A percentile compares a stretch with the other conserved stretches of the same genome.
Evolutionary conservation across 2,797 vertebrate genomes (phyloP).

Genomic region (Lateolabrax maculatus): DNA sequence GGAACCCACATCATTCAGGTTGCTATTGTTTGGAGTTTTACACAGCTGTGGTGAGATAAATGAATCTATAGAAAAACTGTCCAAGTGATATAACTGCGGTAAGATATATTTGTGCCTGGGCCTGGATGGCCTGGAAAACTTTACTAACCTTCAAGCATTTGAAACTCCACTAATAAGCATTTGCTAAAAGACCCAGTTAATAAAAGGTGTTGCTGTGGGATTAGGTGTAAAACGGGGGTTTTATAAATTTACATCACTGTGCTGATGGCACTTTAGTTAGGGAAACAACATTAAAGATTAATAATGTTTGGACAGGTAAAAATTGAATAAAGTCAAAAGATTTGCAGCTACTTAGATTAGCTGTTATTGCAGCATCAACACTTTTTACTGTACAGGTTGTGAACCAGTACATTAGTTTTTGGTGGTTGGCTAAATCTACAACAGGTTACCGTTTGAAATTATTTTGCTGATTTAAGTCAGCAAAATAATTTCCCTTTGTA

Average conservation of each 20-base stretch:
- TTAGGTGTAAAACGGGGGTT: background rate
- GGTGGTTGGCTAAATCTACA: background rate
- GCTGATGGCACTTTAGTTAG: conserved; percentile 17
- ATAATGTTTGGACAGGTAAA: conserved; percentile 25
- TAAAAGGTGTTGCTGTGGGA: background rate
- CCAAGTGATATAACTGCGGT: background rate
- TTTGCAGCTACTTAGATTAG: background rate
- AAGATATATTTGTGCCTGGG: background rate
- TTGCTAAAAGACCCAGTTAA: background rate
- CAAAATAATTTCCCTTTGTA: background rate
- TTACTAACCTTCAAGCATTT: background rate
- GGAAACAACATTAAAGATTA: conserved; percentile 8
- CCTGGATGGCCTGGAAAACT: background rate
- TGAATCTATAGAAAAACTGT: background rate
- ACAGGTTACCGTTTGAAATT: background rate
- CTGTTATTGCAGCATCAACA: conserved; percentile 5
- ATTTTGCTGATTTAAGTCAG: background rate
- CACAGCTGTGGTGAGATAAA: background rate
- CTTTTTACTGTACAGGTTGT: no score
- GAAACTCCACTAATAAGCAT: background rate
- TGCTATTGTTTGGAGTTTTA: background rate
- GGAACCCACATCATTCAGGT: background rate
- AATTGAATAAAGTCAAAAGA: conserved; percentile 28
- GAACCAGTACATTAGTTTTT: background rate
- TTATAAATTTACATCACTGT: conserved; percentile 2